Evolutionary conservation across 2,888 invertebrate genomes (phyloP), one percentile per base, ranked within the genome.

Genomic region (Tupiocoris notatus): DNA sequence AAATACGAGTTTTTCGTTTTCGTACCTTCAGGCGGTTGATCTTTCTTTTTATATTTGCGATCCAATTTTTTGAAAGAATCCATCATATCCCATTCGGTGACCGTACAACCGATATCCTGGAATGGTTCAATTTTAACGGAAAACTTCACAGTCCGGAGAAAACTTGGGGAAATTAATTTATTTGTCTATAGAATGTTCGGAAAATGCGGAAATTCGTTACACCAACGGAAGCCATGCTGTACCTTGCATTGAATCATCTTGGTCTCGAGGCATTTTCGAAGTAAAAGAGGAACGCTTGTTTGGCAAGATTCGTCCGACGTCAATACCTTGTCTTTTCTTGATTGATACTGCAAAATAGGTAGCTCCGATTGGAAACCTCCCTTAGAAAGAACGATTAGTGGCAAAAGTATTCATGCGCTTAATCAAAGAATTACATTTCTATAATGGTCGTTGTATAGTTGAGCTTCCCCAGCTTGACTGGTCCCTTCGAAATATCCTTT

Each of bases 1-100:
- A n/a, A n/a, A n/a, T n/a, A n/a, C n/a, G n/a, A n/a, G n/a, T n/a
- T n/a, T n/a, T n/a, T n/a, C n/a, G n/a, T n/a, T n/a, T n/a, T n/a
- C n/a, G n/a, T n/a, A n/a, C n/a, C n/a, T n/a, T n/a, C n/a, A 7
- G 59, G 0, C 7, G 70, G 24, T 59, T 70, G 23, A 1, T 24
- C 59, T 18, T 70, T 58, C 18, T 70, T 70, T 24, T 54, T 24
- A n/a, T 70, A 17, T 21, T 59, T 59, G 23, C 70, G n/a, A 7
- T 73, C 75, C 25, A 75, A 21, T 59, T 66, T 75, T 20, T 75
- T 75, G 61, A 75, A 75, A 1, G 75, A 66, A 66, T 75, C 75
- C 56, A 75, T 56, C 75, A 75, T 75, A 18, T 75, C 75, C 75
- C 75, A 75, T 54, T 75, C 75, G 17, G 75, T 75, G 1, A 64